Evolutionary conservation across 2,888 invertebrate species (phyloP), one percentile per base, ranked within the genome.

Genomic region (Campaea margaritaria): DNA sequence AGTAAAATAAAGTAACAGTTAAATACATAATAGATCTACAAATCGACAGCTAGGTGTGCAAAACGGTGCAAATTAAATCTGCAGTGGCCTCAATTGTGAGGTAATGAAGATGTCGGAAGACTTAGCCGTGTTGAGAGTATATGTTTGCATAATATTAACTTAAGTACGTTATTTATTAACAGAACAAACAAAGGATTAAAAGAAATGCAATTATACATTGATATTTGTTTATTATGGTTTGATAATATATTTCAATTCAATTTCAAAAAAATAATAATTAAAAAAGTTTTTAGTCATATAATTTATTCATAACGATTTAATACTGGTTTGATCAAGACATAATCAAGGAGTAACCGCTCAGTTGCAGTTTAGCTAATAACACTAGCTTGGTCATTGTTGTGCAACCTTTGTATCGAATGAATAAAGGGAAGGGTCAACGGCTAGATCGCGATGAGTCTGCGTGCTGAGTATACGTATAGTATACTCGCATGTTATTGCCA

Each of bases 361-460:
- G 31, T 31, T 10, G 31, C 31, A 31, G 31, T 7, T 31, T 31
- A 31, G 8, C 31, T 31, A 9, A 31, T 31, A 31, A 31, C 8
- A 31, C 9, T 31, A 31, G 1, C 4, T 31, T 10, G 31, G 11
- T 39, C 27, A 39, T 34, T 42, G 42, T 47, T 15, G 10, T 47
- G 13, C 41, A 48, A 53, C 48, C 53, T 52, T 48, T 43, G 48
- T 31, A 47, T 43, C 12, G 16, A 55, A 56, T 44, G 16, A 55
- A 56, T 44, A 38, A 53, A 31, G 58, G 49, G 55, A 58, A 66
- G 63, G 71, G 71, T 72, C 68, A 69, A 67, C 65, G 66, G 60
- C 69, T 68, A 69, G 64, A 70, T 66, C 69, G 73, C 60, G 65
- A 62, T 57, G 59, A 60, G 61, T 41, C 55, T 65, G 57, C 67